Percentiles rank a stretch among this genome's conserved stretches.
These are phyloP conservation scores for Hozukius guyotensis DNA, from an alignment of 2,797 vertebrate genomes.

Conservation along the genomic window DNA sequence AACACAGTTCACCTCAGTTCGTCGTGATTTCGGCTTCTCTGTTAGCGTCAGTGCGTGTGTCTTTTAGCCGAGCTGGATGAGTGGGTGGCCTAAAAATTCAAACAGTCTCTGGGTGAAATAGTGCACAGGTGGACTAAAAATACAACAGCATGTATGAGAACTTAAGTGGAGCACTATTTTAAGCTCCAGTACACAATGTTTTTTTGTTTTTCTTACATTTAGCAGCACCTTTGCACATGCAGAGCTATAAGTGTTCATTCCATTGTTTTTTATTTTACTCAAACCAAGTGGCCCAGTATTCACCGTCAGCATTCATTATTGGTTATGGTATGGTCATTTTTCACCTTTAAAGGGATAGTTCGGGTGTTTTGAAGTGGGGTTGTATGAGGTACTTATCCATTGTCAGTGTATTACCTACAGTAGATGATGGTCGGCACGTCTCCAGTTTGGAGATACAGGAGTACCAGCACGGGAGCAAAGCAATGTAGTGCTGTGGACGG, in stretches of 20 bases:
- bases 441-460: too few relatives aligned
- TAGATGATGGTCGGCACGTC: too few relatives aligned
- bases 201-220: not conserved
- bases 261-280: not conserved
- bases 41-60: not conserved
- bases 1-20: not conserved
- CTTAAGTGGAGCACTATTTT: conserved; percentile 7
- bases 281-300: not conserved
- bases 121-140: conserved; percentile 50
- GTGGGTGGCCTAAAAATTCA: conserved; percentile 34
- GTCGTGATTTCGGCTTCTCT: not conserved
- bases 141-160: conserved; percentile 17
- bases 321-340: not conserved
- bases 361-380: too few relatives aligned
- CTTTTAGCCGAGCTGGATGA: not conserved
- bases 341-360: not conserved
- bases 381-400: too few relatives aligned
- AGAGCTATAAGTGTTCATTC: not conserved
- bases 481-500: too few relatives aligned
- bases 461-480: too few relatives aligned
- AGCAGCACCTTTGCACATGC: not conserved
- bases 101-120: conserved; percentile 23
- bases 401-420: too few relatives aligned
- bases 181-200: not conserved
- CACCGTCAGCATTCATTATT: not conserved